These are phyloP conservation scores for Bombycilla garrulus DNA, from an alignment of 2,113 vertebrate genomes.

Conservation along the genomic window DNA sequence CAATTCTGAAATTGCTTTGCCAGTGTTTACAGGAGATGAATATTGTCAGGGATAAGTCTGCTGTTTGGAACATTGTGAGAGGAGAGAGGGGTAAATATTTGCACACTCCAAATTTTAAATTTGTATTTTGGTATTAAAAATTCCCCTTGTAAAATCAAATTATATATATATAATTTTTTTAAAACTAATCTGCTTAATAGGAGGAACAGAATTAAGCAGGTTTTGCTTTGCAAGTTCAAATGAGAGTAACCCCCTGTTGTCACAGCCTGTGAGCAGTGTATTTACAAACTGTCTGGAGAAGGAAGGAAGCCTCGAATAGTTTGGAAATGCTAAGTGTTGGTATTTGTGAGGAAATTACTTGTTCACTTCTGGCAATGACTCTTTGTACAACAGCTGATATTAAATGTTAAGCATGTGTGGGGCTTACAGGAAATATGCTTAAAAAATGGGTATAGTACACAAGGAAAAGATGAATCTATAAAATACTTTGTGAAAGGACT, in stretches of 20 bases:
- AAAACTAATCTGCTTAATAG: not conserved
- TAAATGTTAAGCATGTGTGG: not conserved
- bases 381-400: not conserved
- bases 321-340: not conserved
- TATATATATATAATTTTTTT: not conserved
- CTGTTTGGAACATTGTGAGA: not conserved
- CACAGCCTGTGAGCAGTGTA: not conserved
- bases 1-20: constrained; percentile 33
- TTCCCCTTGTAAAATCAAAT: not conserved
- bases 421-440: not conserved
- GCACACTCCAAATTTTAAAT: not conserved
- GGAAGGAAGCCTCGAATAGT: not conserved
- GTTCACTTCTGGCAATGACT: not conserved
- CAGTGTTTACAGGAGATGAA: constrained; percentile 19
- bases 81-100: constrained; percentile 7
- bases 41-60: not conserved
- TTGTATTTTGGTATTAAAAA: not conserved
- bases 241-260: not conserved
- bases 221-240: not conserved
- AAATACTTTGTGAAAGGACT: not conserved
- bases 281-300: not conserved
- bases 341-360: not conserved
- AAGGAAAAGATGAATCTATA: not conserved
- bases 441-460: not conserved
- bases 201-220: not conserved